These are phyloP conservation scores for Silurus meridionalis DNA, from an alignment of 2,113 vertebrate genomes.

Conservation along the genomic window DNA sequence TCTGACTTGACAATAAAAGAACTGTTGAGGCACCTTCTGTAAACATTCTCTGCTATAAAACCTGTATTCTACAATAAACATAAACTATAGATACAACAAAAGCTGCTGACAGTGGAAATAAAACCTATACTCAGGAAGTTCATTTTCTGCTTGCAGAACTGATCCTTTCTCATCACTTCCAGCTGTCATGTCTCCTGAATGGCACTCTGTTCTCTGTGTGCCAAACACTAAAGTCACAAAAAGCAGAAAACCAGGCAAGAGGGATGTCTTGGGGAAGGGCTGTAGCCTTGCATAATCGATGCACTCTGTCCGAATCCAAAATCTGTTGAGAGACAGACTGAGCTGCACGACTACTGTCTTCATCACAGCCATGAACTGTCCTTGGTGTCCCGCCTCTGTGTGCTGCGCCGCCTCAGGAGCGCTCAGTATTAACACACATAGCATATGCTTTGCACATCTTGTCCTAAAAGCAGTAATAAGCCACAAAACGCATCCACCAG, in stretches of 20 bases:
- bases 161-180: slow-evolving; percentile 7
- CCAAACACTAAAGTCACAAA: slow-evolving; percentile 20
- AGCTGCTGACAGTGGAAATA: background rate
- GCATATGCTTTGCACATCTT: slow-evolving; percentile 57
- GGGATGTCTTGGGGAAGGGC: background rate
- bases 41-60: slow-evolving; percentile 14
- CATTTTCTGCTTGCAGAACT: slow-evolving; percentile 11
- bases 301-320: background rate
- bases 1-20: background rate
- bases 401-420: slow-evolving; percentile 9
- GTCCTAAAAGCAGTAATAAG: slow-evolving; percentile 67
- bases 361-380: slow-evolving; percentile 19
- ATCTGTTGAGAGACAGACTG: slow-evolving; percentile 25
- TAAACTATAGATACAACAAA: slow-evolving; percentile 2
- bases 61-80: slow-evolving; percentile 20
- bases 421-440: slow-evolving; percentile 55
- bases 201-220: slow-evolving; percentile 6
- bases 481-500: slow-evolving; percentile 63
- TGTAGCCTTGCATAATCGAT: slow-evolving; percentile 28
- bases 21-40: background rate
- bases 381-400: slow-evolving; percentile 4
- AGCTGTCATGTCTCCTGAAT: slow-evolving; percentile 18
- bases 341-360: slow-evolving; percentile 35
- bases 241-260: background rate
- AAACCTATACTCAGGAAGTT: background rate